Evolutionary conservation across 2,888 invertebrate species (phyloP).

Genomic region (Zaprionus bogoriensis): DNA sequence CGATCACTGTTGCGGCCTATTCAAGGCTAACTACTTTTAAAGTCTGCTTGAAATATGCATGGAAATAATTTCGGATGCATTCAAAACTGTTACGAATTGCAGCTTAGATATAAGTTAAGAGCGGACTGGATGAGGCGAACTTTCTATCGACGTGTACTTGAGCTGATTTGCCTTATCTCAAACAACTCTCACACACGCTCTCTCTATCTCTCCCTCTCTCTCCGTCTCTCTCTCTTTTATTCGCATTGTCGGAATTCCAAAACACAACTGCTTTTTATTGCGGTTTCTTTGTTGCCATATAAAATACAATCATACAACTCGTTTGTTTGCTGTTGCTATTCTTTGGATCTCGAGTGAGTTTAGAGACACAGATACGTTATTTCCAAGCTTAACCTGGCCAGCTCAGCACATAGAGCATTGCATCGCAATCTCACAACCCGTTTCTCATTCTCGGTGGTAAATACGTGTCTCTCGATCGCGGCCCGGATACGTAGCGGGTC

Average conservation of each 20-base stretch:
- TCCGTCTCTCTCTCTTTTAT: neutral
- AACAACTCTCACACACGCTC: neutral
- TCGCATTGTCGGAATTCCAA: slow-evolving; percentile 9
- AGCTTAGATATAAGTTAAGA: neutral
- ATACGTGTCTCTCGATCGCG: slow-evolving; percentile 9
- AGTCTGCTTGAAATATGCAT: neutral
- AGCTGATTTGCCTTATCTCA: slow-evolving; percentile 28
- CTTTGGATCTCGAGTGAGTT: slow-evolving; percentile 1
- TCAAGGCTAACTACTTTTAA: slow-evolving; percentile 35
- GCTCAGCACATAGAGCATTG: slow-evolving; percentile 1
- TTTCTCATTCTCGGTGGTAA: slow-evolving; percentile 15
- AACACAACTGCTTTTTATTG: slow-evolving; percentile 35
- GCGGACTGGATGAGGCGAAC: neutral
- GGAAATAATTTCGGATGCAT: neutral
- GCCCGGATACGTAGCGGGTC: slow-evolving; percentile 16
- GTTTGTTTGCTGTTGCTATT: slow-evolving; percentile 8
- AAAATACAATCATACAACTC: neutral
- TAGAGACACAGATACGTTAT: neutral
- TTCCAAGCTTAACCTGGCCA: slow-evolving; percentile 3
- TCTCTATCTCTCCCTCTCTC: neutral
- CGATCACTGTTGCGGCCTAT: neutral
- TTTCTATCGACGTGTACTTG: slow-evolving; percentile 6
- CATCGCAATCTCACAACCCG: slow-evolving; percentile 22
- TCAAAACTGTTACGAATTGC: neutral
- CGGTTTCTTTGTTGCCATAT: slow-evolving; percentile 37